phyloP scores from a whole-genome alignment of 2,113 vertebrate species.

The Alosa alosa region DNA sequence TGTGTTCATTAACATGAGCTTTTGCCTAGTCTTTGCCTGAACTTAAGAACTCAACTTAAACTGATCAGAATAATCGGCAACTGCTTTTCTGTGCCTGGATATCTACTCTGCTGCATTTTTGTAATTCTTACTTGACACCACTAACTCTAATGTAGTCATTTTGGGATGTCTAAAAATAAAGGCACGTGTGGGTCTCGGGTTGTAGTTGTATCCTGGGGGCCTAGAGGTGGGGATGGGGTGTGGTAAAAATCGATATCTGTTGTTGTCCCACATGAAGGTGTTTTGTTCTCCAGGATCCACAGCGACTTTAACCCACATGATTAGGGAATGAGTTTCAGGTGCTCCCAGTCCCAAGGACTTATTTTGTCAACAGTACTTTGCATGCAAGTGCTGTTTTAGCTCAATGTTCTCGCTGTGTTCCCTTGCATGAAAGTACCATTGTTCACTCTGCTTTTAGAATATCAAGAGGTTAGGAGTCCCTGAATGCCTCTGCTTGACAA shows the following conservation, averaged over 20 bases:
- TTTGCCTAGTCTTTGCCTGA: neutral
- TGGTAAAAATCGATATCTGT: neutral
- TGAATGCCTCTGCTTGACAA: neutral
- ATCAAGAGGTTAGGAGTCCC: neutral
- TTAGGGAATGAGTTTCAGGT: neutral
- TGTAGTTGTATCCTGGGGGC: neutral
- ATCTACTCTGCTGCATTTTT: neutral
- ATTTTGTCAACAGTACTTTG: conserved; percentile 30
- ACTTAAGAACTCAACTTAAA: neutral
- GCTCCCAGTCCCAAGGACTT: neutral
- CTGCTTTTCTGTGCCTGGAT: neutral
- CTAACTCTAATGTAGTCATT: neutral
- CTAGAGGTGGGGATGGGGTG: neutral
- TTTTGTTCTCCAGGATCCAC: neutral
- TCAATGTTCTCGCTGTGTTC: neutral
- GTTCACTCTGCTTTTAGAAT: neutral
- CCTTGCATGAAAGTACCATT: conserved; percentile 19
- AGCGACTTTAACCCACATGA: conserved; percentile 3
- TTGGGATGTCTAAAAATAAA: neutral
- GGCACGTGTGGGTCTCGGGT: neutral
- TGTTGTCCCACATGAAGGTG: neutral
- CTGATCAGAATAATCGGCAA: neutral
- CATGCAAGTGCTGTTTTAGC: neutral
- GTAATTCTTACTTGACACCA: neutral
- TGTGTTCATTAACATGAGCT: conserved; percentile 43